These are phyloP conservation scores for Bubo bubo DNA, from an alignment of 2,113 vertebrate genomes.

Conservation along the genomic window DNA sequence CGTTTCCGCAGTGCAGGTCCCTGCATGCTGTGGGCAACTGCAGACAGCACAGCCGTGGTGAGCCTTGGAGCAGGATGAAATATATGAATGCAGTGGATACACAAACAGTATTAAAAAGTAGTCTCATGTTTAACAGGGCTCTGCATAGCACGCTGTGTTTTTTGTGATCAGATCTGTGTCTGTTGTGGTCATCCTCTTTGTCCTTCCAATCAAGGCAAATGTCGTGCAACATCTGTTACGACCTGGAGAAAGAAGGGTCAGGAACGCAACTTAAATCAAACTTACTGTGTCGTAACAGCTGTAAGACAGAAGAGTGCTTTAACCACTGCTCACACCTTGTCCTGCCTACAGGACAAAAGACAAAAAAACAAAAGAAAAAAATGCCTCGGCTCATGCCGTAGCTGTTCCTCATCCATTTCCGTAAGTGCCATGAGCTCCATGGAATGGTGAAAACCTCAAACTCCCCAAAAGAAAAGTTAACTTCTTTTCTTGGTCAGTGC, in stretches of 20 bases:
- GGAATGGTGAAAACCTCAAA: background rate
- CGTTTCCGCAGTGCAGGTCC: fast-evolving
- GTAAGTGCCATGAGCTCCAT: fast-evolving
- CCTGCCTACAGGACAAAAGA: background rate
- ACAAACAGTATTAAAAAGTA: background rate
- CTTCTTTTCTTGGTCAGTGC: background rate
- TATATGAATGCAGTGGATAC: background rate
- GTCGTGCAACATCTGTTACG: fast-evolving
- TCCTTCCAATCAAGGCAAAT: background rate
- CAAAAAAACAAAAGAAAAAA: background rate
- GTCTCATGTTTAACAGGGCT: background rate
- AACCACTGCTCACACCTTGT: background rate
- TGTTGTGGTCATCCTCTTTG: background rate
- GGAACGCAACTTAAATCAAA: background rate
- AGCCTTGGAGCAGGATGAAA: background rate
- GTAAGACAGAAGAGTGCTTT: background rate
- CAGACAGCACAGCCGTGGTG: background rate
- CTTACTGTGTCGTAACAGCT: background rate
- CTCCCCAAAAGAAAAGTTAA: background rate
- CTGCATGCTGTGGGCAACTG: fast-evolving
- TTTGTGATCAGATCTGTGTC: background rate
- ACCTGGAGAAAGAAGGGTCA: background rate
- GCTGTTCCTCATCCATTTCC: background rate
- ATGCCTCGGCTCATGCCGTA: background rate
- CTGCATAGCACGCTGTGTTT: background rate